Percentiles rank a stretch among this genome's conserved stretches.
Evolutionary conservation across 1,140 invertebrate species (phyloP).

Genomic region (Listronotus oregonensis): DNA sequence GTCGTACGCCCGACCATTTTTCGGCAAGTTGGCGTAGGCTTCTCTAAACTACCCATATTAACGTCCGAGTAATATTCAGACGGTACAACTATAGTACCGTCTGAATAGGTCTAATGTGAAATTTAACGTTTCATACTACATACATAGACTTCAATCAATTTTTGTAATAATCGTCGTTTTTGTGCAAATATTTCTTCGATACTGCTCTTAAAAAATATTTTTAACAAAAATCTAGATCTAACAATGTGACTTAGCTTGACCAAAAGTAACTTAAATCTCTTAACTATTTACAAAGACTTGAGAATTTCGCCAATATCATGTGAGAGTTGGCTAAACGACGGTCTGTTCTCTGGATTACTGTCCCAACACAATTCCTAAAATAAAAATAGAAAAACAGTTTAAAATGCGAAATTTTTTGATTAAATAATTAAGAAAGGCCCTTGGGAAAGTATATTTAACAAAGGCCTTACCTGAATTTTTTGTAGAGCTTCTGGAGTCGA

Average conservation of each 20-base stretch:
- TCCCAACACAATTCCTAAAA: conserved; percentile 51
- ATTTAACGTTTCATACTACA: too few relatives aligned
- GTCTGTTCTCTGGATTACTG: conserved; percentile 51
- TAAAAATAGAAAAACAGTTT: too few relatives aligned
- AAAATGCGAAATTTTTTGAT: too few relatives aligned
- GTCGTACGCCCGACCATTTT: too few relatives aligned
- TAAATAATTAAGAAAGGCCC: too few relatives aligned
- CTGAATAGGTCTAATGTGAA: too few relatives aligned
- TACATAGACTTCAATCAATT: neutral
- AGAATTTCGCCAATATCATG: conserved; percentile 49
- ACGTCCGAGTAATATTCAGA: too few relatives aligned
- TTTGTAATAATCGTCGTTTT: neutral
- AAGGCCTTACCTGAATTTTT: conserved; percentile 63
- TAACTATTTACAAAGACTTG: conserved; percentile 52
- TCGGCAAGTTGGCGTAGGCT: too few relatives aligned
- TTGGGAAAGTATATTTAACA: neutral
- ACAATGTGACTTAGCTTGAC: conserved; percentile 39
- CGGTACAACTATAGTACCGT: too few relatives aligned
- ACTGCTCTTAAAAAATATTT: conserved; percentile 27
- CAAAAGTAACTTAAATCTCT: conserved; percentile 5
- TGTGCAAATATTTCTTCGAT: conserved; percentile 11
- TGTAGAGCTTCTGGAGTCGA: conserved; percentile 68
- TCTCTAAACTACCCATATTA: too few relatives aligned
- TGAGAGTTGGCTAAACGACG: conserved; percentile 47
- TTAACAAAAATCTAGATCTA: conserved; percentile 17